Evolutionary conservation across 2,797 vertebrate genomes (phyloP), one percentile per base, ranked within the genome.

Genomic region (Falco peregrinus): DNA sequence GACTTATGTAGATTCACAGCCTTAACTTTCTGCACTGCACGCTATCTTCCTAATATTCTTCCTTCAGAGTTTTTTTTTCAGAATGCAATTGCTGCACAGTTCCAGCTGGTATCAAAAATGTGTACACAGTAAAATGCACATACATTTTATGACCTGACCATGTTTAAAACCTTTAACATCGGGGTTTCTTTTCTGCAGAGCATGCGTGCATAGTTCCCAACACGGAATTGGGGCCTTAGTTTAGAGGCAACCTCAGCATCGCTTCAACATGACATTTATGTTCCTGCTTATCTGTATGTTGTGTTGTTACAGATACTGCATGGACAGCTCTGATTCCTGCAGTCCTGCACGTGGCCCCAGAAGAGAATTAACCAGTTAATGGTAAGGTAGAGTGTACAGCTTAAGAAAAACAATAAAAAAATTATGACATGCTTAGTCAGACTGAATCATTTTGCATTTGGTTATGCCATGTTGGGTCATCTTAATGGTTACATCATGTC

Each of bases 391-490:
- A 75, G 35, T 47, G 48, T 31, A 50, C 24, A 45, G 76, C 26
- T 82, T 90, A 61, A 78, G 43, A 87, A 87, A 90, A 88, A 69
- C 35, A 82, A 51, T 48, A 78, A 60, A 37, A 93, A 87, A 93
- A 84, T 57, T 65, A 87, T 89, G 61, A 91, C 57, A n/a, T 37
- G 65, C 83, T 91, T 63, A 86, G 79, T 89, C 91, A 93, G 65
- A 95, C 81, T 80, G 87, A 80, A 89, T 69, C 7, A 96, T 84
- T 94, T 80, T 70, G 68, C 75, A 41, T 94, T 93, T 92, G 50
- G 54, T 95, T 78, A 74, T 91, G 71, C 64, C 65, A 25, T 7
- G 19, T 70, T 82, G 87, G 81, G 12, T 69, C 87, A 93, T 87
- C 87, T 35, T 67, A 21, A 67, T 90, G 82, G 41, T 87, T 91